Evolutionary conservation across 1,140 invertebrate genomes (phyloP).

Genomic region (Nomia melanderi): DNA sequence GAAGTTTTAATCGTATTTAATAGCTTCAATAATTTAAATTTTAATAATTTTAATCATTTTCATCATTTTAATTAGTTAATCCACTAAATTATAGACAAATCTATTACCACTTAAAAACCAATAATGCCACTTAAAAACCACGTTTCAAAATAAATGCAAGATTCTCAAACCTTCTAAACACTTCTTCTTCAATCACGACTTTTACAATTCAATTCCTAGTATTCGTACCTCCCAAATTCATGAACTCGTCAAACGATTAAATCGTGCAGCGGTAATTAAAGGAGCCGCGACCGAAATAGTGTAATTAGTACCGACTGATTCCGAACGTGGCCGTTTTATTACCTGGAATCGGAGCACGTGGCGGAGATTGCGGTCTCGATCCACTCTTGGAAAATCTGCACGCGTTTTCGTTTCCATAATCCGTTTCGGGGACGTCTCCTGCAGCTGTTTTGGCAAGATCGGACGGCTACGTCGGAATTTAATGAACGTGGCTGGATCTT

Average conservation of each 20-base stretch:
- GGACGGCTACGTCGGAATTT: conserved; percentile 58
- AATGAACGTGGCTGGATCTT: conserved; percentile 66
- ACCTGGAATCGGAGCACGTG: conserved; percentile 51
- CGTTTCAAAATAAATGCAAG: too few relatives aligned
- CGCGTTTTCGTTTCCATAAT: conserved; percentile 60
- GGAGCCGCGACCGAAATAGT: background rate
- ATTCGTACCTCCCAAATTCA: background rate
- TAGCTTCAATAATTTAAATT: too few relatives aligned
- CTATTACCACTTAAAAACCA: too few relatives aligned
- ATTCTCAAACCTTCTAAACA: too few relatives aligned
- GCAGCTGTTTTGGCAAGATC: conserved; percentile 59
- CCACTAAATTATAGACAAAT: too few relatives aligned
- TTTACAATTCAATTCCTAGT: background rate
- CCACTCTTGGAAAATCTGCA: conserved; percentile 49
- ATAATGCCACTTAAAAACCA: too few relatives aligned
- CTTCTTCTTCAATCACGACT: too few relatives aligned
- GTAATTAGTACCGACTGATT: background rate
- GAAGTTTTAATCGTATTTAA: too few relatives aligned
- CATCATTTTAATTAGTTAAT: too few relatives aligned
- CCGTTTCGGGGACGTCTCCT: conserved; percentile 54
- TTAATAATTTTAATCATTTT: too few relatives aligned
- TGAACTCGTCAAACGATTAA: background rate
- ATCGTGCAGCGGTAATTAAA: background rate
- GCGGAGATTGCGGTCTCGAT: conserved; percentile 56
- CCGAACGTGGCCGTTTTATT: conserved; percentile 36